Base-by-base conservation (phyloP, 2,113 vertebrate species). In the Montifringilla adamsi region DNA sequence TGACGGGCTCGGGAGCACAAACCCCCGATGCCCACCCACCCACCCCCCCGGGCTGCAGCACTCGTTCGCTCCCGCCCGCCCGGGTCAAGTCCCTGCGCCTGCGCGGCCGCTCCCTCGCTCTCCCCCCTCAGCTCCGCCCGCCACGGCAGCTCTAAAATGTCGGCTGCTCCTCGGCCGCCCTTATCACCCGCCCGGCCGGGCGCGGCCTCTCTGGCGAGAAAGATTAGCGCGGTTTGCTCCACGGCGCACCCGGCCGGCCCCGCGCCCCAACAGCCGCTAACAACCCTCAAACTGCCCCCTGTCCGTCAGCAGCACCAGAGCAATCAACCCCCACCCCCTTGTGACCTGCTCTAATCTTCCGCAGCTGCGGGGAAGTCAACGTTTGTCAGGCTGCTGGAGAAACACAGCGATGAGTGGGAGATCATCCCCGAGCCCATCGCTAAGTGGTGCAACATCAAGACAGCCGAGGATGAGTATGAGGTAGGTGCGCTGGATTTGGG, bases 361-460 rank as follows among this genome's bases (percentile, higher is more conserved):
- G 28, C 90, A 98, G 98, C 98, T 68, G 98, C 98, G 9, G 98
- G 98, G 2, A 98, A 98, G 62, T 98, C 98, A 3, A 98, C 98
- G 1, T 97, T 98, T 81, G 98, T 98, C 55, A 94, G 68, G 7
- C 77, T 98, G 19, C 91, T 98, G 33, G 97, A 98, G 78, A 93
- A 93, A 27, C 93, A 96, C 17, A 97, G 96, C 2, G 96, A 98
- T 44, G 98, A 98, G 67, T 98, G 98, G 98, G 98, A 98, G 72
- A 75, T 98, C 59, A 97, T 98, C 68, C 98, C 98, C 0, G 98
- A 98, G 47, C 98, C 98, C 49, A 98, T 98, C 39, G 98, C 97
- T n/a, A 98, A 98, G 73, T 98, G 98, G 98, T 98, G 98, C 91
- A 98, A 98, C 78, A 89, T 98, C 53, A 98, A 98, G 79, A 97